These are phyloP conservation scores for Cylas formicarius DNA, from an alignment of 1,140 invertebrate species.

Conservation along the genomic window DNA sequence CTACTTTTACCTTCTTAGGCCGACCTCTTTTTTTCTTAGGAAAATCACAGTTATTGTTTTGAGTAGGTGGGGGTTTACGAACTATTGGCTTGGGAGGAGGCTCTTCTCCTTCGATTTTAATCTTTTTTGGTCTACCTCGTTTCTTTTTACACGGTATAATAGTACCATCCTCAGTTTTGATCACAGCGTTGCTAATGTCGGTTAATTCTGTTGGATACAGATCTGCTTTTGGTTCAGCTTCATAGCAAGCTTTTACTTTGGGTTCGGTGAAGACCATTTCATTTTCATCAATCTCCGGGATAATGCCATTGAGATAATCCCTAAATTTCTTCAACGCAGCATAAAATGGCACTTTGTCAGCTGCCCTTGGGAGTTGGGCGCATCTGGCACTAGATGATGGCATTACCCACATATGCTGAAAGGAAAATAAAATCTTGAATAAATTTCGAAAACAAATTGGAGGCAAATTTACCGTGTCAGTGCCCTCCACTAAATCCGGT, in stretches of 20 bases:
- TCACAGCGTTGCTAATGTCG: constrained; percentile 44
- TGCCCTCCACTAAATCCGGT: constrained; percentile 84
- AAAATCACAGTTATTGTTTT: constrained; percentile 48
- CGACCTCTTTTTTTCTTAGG: constrained; percentile 77
- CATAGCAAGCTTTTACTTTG: constrained; percentile 56
- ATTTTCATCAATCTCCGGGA: constrained; percentile 78
- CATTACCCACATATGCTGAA: constrained; percentile 96
- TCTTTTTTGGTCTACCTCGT: constrained; percentile 79
- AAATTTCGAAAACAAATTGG: neutral
- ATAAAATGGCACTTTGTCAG: constrained; percentile 97
- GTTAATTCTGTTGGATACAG: constrained; percentile 38
- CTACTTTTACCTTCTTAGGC: constrained; percentile 73
- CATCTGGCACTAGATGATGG: constrained; percentile 94
- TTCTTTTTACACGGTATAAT: constrained; percentile 77
- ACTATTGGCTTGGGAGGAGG: constrained; percentile 51
- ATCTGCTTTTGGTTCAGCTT: constrained; percentile 45
- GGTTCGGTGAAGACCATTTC: constrained; percentile 87
- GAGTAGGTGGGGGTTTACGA: constrained; percentile 43
- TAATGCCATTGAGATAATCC: constrained; percentile 88
- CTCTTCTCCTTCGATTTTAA: constrained; percentile 63
- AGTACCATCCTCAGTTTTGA: constrained; percentile 52
- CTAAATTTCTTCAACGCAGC: constrained; percentile 88
- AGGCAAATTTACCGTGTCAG: constrained; percentile 74
- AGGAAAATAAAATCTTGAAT: constrained; percentile 6
- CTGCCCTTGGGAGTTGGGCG: constrained; percentile 87